Evolutionary conservation across 2,113 vertebrate species (phyloP).

Genomic region (Corvus moneduloides): DNA sequence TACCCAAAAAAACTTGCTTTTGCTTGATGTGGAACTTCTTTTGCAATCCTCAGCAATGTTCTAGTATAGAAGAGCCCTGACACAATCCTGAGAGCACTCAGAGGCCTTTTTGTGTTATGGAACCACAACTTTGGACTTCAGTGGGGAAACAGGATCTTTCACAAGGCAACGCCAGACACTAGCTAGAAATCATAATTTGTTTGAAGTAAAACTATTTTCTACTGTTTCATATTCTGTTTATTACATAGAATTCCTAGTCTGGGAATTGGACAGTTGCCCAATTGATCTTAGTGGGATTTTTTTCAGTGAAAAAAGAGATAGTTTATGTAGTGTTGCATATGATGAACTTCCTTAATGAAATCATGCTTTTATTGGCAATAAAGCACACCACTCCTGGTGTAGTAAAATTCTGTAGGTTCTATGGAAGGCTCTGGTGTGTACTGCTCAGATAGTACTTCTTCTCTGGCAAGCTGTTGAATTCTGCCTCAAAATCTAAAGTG

Average conservation of each 20-base stretch:
- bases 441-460: background rate
- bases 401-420: background rate
- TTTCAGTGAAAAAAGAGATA: background rate
- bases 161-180: background rate
- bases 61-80: background rate
- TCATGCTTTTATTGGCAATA: constrained; percentile 17
- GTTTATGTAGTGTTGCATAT: background rate
- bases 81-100: background rate
- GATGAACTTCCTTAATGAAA: constrained; percentile 42
- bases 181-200: background rate
- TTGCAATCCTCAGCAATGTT: background rate
- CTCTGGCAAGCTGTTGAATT: background rate
- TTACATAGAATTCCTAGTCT: background rate
- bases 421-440: background rate
- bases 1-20: background rate
- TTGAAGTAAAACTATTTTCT: background rate
- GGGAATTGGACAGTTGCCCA: background rate
- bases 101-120: background rate
- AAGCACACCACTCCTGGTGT: background rate
- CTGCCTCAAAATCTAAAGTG: background rate
- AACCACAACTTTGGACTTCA: background rate
- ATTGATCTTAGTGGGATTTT: background rate
- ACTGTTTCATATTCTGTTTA: background rate
- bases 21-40: background rate
- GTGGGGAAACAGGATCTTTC: background rate